Evolutionary conservation across 2,113 vertebrate species (phyloP), one percentile per base, ranked within the genome.

Genomic region (Azemiops feae): DNA sequence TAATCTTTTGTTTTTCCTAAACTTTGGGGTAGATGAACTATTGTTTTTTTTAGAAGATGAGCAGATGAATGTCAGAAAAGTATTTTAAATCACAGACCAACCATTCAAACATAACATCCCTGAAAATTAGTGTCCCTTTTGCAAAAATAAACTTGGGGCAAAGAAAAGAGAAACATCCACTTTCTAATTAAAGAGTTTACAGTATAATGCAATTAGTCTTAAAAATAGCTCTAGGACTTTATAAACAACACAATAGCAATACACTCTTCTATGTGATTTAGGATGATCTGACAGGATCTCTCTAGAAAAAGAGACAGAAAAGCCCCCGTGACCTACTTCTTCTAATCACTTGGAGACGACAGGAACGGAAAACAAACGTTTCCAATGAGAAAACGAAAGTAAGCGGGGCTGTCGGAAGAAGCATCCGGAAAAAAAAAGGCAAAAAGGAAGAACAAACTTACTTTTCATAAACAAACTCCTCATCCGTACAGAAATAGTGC

Each of bases 381-480:
- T 5, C 55, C 25, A n/a, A 64, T 34, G n/a, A 23, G 69, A 91
- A 93, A 93, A 69, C 34, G 81, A 89, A 54, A 92, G 47, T n/a
- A 50, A 87, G 5, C 50, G 74, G 20, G 11, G n/a, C 54, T 34
- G 23, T 8, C 69, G 6, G 34, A 30, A 64, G 25, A 14, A 90
- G 25, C 27, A 18, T n/a, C 25, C 18, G 30, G 7, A 7, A 11
- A 47, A 3, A n/a, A 57, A 87, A 45, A 16, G 5, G 25, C 3
- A 27, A 69, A 3, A 25, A 4, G 50, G 45, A 47, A 58, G 0
- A 34, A 45, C 64, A 43, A 88, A 98, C 98, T 99, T 98, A 99
- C 99, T 99, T 99, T 93, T 99, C 99, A 95, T 99, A 99, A 88
- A 99, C 96, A 95, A 99, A 98, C 92, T 99, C 99, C 86, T 99